Evolutionary conservation across 2,797 vertebrate species (phyloP).

Genomic region (Diglossa cyanea): DNA sequence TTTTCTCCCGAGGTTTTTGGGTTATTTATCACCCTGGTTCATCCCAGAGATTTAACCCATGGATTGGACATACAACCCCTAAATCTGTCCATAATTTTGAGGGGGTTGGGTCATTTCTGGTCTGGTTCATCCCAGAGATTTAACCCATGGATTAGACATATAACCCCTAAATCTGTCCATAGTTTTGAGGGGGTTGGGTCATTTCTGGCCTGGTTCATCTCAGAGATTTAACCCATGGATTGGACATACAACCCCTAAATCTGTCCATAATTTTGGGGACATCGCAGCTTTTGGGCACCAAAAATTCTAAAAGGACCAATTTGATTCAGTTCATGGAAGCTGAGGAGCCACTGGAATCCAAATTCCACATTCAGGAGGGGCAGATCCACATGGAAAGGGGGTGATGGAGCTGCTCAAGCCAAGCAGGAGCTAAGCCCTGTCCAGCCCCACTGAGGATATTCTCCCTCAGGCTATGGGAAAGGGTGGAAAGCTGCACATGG

Average conservation of each 20-base stretch:
- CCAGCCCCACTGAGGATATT: background rate
- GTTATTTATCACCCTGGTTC: background rate
- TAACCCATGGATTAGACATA: background rate
- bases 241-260: rapidly evolving
- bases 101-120: background rate
- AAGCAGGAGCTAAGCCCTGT: background rate
- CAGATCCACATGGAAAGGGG: background rate
- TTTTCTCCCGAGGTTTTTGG: background rate
- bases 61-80: background rate
- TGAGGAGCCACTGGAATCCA: background rate
- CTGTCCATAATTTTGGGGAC: background rate
- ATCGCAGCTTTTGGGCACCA: rapidly evolving
- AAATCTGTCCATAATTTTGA: background rate
- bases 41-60: background rate
- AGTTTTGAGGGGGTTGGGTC: background rate
- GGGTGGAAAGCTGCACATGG: background rate
- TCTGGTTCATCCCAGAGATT: background rate
- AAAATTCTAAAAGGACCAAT: background rate
- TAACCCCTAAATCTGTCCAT: background rate
- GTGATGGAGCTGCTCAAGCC: background rate
- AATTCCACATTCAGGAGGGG: rapidly evolving
- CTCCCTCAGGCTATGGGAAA: background rate
- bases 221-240: background rate
- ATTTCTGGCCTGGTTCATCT: background rate
- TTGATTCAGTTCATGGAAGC: background rate